Evolutionary conservation across 2,113 vertebrate species (phyloP).

Genomic region (Tiliqua scincoides): DNA sequence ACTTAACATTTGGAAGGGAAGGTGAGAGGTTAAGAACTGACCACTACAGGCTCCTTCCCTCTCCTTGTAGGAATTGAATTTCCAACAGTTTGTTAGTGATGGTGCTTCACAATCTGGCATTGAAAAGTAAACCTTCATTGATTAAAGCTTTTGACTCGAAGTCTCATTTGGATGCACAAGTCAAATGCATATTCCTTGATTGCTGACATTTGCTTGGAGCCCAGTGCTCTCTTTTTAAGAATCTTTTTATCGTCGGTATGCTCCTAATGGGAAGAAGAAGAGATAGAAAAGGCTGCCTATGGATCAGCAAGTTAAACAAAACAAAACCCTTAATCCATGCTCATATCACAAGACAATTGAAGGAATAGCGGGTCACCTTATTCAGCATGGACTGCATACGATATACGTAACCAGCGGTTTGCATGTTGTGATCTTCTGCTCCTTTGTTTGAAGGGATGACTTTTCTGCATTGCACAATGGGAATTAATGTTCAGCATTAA

Average conservation of each 20-base stretch:
- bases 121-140: neutral
- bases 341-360: neutral
- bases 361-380: neutral
- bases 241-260: neutral
- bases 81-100: neutral
- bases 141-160: neutral
- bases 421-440: neutral
- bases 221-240: neutral
- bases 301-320: neutral
- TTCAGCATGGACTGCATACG: neutral
- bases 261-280: neutral
- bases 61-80: neutral
- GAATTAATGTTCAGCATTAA: neutral
- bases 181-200: neutral
- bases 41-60: neutral
- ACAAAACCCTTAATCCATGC: neutral
- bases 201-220: neutral
- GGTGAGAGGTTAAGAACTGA: neutral
- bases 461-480: neutral
- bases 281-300: neutral
- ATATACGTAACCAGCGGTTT: neutral
- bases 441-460: neutral
- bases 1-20: neutral
- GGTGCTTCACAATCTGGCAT: neutral
- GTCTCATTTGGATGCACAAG: conserved; percentile 1